Base-by-base conservation (phyloP, 2,888 invertebrate genomes). In the Trichogramma dendrolimi region DNA sequence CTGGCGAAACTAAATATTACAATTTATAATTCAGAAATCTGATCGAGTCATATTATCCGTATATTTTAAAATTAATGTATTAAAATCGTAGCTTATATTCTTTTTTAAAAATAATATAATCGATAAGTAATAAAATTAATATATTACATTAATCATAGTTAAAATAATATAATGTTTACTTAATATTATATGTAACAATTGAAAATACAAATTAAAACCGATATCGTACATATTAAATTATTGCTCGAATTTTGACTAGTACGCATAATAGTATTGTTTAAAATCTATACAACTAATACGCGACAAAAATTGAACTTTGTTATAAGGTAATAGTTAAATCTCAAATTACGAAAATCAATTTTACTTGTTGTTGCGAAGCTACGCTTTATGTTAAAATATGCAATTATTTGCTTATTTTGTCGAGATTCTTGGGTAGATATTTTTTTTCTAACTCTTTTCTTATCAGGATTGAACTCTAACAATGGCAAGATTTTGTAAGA, bases 231-330 rank as follows among this genome's bases (percentile, higher is more conserved):
- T 64, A 57, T 27, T 27, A 27, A 27, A 64, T 67, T 65, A 70
- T 71, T 71, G 70, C 69, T 74, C 68, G 69, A 77, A 77, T 78
- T 78, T 77, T 77, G 76, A 77, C 77, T 76, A 77, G 77, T 73
- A 75, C 73, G 67, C 67, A 68, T 64, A 61, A 40, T 66, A 65
- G 66, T 57, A 67, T 63, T 52, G 50, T 60, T 27, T 27, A 27
- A 27, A 27, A 27, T 27, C 27, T 27, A 27, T 27, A 27, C 27
- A 27, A 27, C 27, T 27, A 27, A 27, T 27, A 27, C 27, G 27
- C 27, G 27, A 27, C n/a, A 27, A 2, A 27, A 27, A 27, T 27
- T 27, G 27, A 27, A 27, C 27, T 27, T 27, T 2, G 27, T 27
- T 27, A 27, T 27, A 27, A 27, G 27, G 27, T 27, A 27, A 27